phyloP scores from a whole-genome alignment of 2,797 vertebrate species.

The Presbytis comata region DNA sequence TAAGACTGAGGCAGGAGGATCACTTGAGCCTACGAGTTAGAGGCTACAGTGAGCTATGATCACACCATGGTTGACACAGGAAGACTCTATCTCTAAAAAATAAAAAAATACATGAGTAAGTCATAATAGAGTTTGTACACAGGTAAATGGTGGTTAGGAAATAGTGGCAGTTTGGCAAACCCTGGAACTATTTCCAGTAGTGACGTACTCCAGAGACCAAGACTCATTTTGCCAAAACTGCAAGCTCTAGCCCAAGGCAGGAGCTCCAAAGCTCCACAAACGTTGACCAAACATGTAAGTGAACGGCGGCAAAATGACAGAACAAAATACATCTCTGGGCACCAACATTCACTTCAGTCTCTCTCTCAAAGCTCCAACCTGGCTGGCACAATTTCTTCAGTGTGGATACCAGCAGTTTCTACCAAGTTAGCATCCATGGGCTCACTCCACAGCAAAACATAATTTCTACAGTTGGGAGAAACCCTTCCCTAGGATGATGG shows the following conservation, averaged over 20 bases:
- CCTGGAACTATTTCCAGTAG: accelerated
- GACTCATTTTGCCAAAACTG: accelerated
- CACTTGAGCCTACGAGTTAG: not conserved
- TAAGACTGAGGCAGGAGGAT: not conserved
- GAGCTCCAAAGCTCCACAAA: not conserved
- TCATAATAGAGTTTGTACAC: accelerated
- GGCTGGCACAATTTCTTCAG: not conserved
- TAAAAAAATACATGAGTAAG: not conserved
- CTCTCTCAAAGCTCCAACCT: not conserved
- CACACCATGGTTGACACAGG: not conserved
- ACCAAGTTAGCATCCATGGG: accelerated
- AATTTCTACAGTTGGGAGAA: not conserved
- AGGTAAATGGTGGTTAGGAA: not conserved
- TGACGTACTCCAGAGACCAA: not conserved
- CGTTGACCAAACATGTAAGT: accelerated
- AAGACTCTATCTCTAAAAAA: not conserved
- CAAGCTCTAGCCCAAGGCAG: not conserved
- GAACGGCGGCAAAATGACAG: accelerated
- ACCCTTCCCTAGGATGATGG: not conserved
- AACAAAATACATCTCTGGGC: accelerated
- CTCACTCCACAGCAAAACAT: not conserved
- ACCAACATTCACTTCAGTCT: not conserved
- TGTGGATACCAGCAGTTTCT: not conserved
- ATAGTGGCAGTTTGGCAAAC: not conserved
- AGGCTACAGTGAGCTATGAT: not conserved